Evolutionary conservation across 2,113 vertebrate genomes (phyloP), one percentile per base, ranked within the genome.

Genomic region (Bungarus multicinctus): DNA sequence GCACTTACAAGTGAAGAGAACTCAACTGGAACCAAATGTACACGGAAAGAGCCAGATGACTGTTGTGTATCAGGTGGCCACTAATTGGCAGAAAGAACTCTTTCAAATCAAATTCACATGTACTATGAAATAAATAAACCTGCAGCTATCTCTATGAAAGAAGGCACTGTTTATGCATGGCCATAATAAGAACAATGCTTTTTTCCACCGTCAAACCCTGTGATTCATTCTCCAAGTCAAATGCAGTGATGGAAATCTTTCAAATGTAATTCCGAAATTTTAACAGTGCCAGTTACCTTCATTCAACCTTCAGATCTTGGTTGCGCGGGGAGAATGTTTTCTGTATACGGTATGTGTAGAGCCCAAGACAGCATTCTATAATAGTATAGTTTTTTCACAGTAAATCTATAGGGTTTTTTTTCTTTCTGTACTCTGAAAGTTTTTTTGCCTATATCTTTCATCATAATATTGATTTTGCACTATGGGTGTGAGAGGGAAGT

Each of bases 1-100:
- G 34, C 92, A 88, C 85, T 88, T 95, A 94, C 94, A 95, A 95
- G 94, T 47, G 30, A 34, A 69, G 91, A 55, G 7, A 30, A 91
- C 95, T 90, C 95, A 95, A 90, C 94, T 95, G 95, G 95, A 95
- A 53, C 85, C 94, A 95, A 97, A 96, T 94, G 85, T 95, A 91
- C 92, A 91, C 11, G 30, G 30, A 90, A 95, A 95, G 45, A 14
- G 50, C 74, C 94, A 96, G 95, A 93, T 92, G 4, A 89, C 12
- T 90, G 87, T 88, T 85, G 47, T 93, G 94, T 92, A 88, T 93
- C 88, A 93, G 90, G 81, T 81, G 93, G 89, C 69, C 81, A 85
- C 22, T 81, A 94, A 91, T 89, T 69, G 81, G 92, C 90, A 96
- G 30, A 43, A 89, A 43, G 58, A 94, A 93, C 3, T 88, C 25